Percentiles rank a stretch among this genome's conserved stretches.
Evolutionary conservation across 1,140 invertebrate species (phyloP).

Genomic region (Neotoxoptera formosana): DNA sequence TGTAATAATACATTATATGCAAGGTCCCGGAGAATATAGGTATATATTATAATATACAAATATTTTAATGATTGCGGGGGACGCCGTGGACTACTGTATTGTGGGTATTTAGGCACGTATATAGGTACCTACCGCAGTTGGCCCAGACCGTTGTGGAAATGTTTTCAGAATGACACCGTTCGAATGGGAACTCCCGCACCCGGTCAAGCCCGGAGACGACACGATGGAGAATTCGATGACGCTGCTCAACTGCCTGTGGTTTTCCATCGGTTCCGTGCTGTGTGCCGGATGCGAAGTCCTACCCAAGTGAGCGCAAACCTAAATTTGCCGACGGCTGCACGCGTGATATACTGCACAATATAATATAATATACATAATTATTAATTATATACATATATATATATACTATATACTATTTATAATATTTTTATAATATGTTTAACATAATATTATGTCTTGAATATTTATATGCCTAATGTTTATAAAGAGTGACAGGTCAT

Average conservation of each 20-base stretch:
- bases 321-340: neutral
- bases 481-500: neutral
- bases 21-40: neutral
- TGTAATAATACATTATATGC: neutral
- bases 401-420: too few species aligned
- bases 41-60: neutral
- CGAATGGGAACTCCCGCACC: constrained; percentile 89
- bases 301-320: constrained; percentile 77
- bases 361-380: neutral
- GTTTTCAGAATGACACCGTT: constrained; percentile 84
- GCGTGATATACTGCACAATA: neutral
- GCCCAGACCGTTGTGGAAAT: constrained; percentile 34
- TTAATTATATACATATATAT: neutral
- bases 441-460: neutral
- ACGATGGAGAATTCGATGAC: constrained; percentile 90
- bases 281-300: constrained; percentile 90
- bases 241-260: constrained; percentile 93
- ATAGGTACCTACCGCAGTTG: neutral
- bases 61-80: neutral
- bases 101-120: neutral
- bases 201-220: constrained; percentile 78
- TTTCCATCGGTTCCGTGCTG: constrained; percentile 94
- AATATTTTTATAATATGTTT: neutral
- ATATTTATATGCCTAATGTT: neutral
- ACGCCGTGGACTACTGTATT: constrained; percentile 3